Conservation (phyloP, 2,797 vertebrate genomes). For the Notolabrus celidotus region DNA sequence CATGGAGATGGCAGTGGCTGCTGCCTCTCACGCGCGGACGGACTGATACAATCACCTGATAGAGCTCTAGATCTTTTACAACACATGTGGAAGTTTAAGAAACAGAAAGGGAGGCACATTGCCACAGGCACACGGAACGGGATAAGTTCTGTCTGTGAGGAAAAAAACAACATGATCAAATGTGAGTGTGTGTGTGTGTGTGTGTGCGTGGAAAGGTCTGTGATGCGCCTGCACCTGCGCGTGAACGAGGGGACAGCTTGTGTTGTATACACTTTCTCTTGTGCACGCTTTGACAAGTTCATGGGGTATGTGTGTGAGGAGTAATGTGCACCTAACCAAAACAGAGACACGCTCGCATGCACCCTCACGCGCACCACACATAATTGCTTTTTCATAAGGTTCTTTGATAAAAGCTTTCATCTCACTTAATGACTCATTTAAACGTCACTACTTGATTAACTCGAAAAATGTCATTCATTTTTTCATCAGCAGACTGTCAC, state of each 20-base stretch:
- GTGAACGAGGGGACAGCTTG: background rate
- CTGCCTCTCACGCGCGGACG: background rate
- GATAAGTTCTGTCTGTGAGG: no score
- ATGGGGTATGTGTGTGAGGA: background rate
- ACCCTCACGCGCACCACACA: background rate
- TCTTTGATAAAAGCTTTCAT: background rate
- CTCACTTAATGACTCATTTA: constrained; percentile 17
- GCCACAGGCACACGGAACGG: no score
- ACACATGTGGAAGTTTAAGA: background rate
- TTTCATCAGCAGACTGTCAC: constrained; percentile 10
- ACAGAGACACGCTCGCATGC: background rate
- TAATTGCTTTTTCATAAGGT: background rate
- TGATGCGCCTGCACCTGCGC: background rate
- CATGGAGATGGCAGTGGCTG: no score
- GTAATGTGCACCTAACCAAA: background rate
- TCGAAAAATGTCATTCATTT: background rate
- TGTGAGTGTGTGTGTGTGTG: no score
- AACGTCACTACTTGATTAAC: constrained; percentile 4
- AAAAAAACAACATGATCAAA: no score
- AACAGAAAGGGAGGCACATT: background rate
- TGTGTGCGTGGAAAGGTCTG: background rate
- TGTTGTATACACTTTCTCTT: background rate
- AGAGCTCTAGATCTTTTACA: constrained; percentile 12
- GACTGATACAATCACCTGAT: background rate
- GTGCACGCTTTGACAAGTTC: background rate